These are phyloP conservation scores for Orthochromis indermauri DNA, from an alignment of 2,113 vertebrate species.

Conservation along the genomic window DNA sequence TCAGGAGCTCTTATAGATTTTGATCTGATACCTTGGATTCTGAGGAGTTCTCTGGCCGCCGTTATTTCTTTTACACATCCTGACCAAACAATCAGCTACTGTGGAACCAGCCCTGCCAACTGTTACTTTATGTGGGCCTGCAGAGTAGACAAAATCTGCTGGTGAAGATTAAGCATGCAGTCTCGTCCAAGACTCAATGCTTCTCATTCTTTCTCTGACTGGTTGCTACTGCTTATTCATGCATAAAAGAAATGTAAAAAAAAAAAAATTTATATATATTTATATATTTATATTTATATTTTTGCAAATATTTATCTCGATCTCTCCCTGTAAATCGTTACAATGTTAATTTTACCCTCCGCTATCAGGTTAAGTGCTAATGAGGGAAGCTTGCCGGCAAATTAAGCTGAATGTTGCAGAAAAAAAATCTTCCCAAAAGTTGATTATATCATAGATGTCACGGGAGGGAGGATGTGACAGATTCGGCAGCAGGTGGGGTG, in stretches of 20 bases:
- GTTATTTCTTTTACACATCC: slow-evolving; percentile 32
- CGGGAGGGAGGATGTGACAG: not conserved
- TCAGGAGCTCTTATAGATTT: slow-evolving; percentile 19
- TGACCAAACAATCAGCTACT: slow-evolving; percentile 28
- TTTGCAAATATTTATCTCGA: not conserved
- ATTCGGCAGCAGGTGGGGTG: slow-evolving; percentile 10
- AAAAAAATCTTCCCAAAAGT: not conserved
- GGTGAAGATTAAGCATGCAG: not conserved
- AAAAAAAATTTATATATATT: no score
- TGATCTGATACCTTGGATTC: not conserved
- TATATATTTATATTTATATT: no score
- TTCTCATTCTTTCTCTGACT: not conserved
- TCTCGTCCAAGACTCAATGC: not conserved
- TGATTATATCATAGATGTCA: not conserved
- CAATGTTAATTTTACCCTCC: not conserved
- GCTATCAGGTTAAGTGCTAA: not conserved
- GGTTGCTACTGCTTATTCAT: not conserved
- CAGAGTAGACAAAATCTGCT: not conserved
- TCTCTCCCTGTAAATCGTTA: not conserved
- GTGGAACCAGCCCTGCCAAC: slow-evolving; percentile 15
- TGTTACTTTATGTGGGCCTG: slow-evolving; percentile 26
- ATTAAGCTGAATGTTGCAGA: not conserved
- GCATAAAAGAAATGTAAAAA: not conserved
- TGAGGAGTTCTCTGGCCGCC: slow-evolving; percentile 9
- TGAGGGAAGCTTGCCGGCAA: not conserved